Conservation (phyloP, 2,797 vertebrate species). For the Platyrinchus mystaceus region DNA sequence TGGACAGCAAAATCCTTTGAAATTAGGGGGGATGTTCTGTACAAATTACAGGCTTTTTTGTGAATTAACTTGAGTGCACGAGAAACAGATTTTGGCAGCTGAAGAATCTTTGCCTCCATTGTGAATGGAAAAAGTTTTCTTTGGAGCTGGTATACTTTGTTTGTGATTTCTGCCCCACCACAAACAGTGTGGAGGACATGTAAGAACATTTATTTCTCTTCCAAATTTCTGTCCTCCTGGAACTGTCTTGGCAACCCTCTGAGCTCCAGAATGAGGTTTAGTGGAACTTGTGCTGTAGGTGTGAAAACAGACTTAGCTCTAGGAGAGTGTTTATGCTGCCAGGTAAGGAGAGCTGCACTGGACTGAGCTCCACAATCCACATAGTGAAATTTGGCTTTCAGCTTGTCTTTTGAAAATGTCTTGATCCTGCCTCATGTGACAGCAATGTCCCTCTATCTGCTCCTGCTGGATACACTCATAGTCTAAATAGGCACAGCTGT, state of each 20-base stretch:
- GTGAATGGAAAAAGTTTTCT: not conserved
- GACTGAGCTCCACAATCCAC: not conserved
- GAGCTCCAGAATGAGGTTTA: not conserved
- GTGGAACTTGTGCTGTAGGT: not conserved
- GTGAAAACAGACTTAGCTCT: not conserved
- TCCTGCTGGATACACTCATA: not conserved
- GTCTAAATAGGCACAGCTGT: not conserved
- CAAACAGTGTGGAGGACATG: rapidly evolving
- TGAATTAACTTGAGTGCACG: not conserved
- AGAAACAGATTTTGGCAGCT: not conserved
- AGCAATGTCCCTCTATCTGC: not conserved
- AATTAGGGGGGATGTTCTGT: not conserved
- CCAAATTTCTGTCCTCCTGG: not conserved
- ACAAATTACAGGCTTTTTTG: rapidly evolving
- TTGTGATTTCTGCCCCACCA: not conserved
- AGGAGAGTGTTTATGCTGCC: not conserved
- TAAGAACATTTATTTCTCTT: not conserved
- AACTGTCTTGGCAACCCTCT: not conserved
- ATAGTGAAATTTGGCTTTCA: not conserved
- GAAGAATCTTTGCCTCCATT: not conserved
- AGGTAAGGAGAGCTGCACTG: not conserved
- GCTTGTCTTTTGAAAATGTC: not conserved
- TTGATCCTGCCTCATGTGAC: not conserved
- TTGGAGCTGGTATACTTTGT: not conserved
- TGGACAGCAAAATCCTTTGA: not conserved